These are phyloP conservation scores for Manis javanica DNA, from an alignment of 2,797 vertebrate genomes.

Conservation along the genomic window DNA sequence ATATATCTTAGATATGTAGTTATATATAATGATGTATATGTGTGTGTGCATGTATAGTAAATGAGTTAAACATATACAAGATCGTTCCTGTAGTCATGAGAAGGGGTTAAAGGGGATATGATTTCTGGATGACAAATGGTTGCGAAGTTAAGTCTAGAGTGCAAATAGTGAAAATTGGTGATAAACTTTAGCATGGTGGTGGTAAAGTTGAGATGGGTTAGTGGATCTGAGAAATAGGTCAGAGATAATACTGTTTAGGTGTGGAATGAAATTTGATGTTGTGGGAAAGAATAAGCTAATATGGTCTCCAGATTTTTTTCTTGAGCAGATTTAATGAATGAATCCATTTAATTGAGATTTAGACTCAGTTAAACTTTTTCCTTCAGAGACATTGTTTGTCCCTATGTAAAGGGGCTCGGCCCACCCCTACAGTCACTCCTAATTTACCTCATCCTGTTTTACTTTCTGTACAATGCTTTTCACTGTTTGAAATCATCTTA, in stretches of 20 bases:
- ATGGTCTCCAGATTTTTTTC: not conserved
- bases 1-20: too few relatives aligned
- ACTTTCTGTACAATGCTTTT: not conserved
- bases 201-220: not conserved
- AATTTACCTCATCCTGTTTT: conserved; percentile 17
- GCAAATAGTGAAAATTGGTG: not conserved
- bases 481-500: conserved; percentile 37
- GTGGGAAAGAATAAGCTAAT: not conserved
- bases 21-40: too few relatives aligned
- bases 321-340: not conserved
- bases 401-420: not conserved
- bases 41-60: too few relatives aligned
- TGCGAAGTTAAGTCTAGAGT: not conserved
- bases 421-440: not conserved
- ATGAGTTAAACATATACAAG: not conserved
- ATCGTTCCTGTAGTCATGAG: not conserved
- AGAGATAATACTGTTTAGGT: not conserved
- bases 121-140: not conserved
- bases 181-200: not conserved
- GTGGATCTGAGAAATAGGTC: not conserved
- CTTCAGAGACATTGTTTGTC: not conserved
- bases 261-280: not conserved
- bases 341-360: not conserved
- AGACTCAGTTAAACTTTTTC: not conserved
- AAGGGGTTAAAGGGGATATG: not conserved